A percentile compares a stretch with the other conserved stretches of the same genome.
Conservation (phyloP, 1,140 invertebrate species). For the Anadara kagoshimensis region DNA sequence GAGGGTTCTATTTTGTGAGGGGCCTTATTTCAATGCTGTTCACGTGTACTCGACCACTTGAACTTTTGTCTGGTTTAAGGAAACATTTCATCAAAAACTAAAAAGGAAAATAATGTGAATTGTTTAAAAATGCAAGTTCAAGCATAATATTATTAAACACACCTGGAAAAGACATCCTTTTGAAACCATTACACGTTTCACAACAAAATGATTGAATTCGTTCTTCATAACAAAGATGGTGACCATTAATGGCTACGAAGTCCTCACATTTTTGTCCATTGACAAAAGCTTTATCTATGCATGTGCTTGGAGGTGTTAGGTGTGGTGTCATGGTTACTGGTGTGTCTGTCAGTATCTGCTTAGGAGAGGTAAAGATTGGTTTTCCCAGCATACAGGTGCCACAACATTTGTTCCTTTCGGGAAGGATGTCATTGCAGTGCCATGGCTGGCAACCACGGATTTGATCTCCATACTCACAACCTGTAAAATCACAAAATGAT, state of each 20-base stretch:
- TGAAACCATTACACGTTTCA: conserved; percentile 7
- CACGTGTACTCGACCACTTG: too few species aligned
- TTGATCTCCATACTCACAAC: conserved; percentile 56
- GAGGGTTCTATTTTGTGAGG: too few species aligned
- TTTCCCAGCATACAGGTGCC: conserved; percentile 42
- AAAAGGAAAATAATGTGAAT: too few species aligned
- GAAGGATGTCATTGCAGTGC: conserved; percentile 33
- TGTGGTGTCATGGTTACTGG: conserved; percentile 1
- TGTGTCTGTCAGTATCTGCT: conserved; percentile 20
- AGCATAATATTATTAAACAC: too few species aligned
- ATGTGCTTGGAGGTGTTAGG: not conserved
- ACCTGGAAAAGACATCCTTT: not conserved
- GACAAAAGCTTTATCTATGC: conserved; percentile 23
- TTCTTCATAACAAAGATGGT: conserved; percentile 37
- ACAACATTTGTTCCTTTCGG: conserved; percentile 46
- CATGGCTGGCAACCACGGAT: conserved; percentile 46
- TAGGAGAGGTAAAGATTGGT: conserved; percentile 12
- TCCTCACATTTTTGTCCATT: conserved; percentile 31
- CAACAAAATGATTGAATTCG: conserved; percentile 29
- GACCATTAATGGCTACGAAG: conserved; percentile 12
- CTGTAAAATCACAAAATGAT: conserved; percentile 16
- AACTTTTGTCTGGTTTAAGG: too few species aligned
- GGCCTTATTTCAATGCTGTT: too few species aligned
- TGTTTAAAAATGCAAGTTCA: too few species aligned
- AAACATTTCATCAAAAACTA: too few species aligned